A percentile compares a stretch with the other conserved stretches of the same genome.
These are phyloP conservation scores for Folsomia candida DNA, from an alignment of 2,888 invertebrate species.

Conservation along the genomic window DNA sequence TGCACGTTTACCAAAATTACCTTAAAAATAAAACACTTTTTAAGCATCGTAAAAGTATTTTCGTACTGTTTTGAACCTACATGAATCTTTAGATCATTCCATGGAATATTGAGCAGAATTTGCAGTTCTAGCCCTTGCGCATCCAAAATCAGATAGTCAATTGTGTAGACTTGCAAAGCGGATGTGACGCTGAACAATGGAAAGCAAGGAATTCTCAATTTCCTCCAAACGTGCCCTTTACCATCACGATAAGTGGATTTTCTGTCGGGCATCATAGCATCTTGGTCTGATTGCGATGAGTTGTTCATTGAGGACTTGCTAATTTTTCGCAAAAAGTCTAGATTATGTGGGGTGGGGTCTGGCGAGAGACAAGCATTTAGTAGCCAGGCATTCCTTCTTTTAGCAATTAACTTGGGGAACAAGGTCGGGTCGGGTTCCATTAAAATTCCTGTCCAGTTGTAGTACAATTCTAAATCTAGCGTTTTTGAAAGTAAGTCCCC, in stretches of 20 bases:
- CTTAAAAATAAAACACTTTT: conserved; percentile 9
- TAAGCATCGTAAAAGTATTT: not conserved
- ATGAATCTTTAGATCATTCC: conserved; percentile 21
- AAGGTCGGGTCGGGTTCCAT: conserved; percentile 59
- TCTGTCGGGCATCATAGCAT: conserved; percentile 1
- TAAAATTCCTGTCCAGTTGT: conserved; percentile 58
- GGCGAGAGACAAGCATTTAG: conserved; percentile 58
- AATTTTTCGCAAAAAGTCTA: conserved; percentile 25
- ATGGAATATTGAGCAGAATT: conserved; percentile 28
- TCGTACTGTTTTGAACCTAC: conserved; percentile 6
- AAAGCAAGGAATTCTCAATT: conserved; percentile 28
- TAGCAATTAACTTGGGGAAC: conserved; percentile 55
- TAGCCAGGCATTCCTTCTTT: conserved; percentile 56
- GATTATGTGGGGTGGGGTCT: conserved; percentile 52
- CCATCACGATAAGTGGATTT: not conserved
- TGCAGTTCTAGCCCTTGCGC: conserved; percentile 29
- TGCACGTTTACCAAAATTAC: conserved; percentile 25
- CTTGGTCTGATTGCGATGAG: not conserved
- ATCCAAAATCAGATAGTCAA: conserved; percentile 23
- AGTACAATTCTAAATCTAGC: conserved; percentile 56
- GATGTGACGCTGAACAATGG: conserved; percentile 25
- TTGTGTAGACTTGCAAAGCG: not conserved
- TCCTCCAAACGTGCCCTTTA: conserved; percentile 17
- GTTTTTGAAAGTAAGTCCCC: conserved; percentile 59
- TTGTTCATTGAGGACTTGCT: not conserved